Evolutionary conservation across 2,113 vertebrate species (phyloP).

Genomic region (Ahaetulla prasina): DNA sequence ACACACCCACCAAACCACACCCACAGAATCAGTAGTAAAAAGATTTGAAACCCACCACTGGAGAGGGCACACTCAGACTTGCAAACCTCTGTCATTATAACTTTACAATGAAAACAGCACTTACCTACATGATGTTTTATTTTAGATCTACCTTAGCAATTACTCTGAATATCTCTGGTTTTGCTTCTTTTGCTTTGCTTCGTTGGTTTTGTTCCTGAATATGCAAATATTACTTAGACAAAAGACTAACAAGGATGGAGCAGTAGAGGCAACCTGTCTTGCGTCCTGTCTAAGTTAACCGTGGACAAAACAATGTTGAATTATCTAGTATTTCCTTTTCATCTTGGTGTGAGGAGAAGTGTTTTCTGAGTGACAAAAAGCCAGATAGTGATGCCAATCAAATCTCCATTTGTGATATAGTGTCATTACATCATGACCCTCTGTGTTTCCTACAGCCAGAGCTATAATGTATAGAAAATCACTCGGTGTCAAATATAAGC

Average conservation of each 20-base stretch:
- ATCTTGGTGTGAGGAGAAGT: neutral
- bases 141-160: neutral
- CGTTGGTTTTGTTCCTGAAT: neutral
- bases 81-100: neutral
- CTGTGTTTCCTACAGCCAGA: neutral
- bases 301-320: neutral
- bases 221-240: neutral
- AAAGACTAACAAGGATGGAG: neutral
- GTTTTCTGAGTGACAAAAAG: neutral
- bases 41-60: no score
- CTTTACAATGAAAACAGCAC: neutral
- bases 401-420: neutral
- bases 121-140: neutral
- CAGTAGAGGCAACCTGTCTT: neutral
- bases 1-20: no score
- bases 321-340: neutral
- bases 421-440: neutral
- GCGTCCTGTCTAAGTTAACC: neutral
- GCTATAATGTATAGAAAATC: neutral
- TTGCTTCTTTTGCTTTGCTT: neutral
- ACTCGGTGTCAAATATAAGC: neutral
- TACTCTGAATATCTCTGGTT: neutral
- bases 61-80: neutral
- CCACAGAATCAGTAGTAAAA: no score
- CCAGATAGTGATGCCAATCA: neutral